Percentiles rank a stretch among this genome's conserved stretches.
phyloP scores from a whole-genome alignment of 2,797 vertebrate species.

The Cossypha niveicapilla region DNA sequence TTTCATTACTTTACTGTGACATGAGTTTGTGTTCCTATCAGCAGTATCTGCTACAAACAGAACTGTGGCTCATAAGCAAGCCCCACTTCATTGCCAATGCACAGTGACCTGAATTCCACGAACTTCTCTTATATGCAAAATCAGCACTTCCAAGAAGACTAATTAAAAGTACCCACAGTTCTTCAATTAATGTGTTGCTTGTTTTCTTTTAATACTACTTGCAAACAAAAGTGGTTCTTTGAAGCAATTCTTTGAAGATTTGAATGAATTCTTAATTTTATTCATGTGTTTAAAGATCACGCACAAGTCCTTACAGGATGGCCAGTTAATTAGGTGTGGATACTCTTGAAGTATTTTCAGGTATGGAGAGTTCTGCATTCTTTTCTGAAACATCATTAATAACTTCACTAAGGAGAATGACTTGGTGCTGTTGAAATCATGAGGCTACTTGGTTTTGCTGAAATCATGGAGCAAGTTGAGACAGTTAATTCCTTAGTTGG shows the following conservation, averaged over 20 bases:
- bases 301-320: slow-evolving; percentile 34
- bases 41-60: background rate
- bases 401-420: background rate
- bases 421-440: background rate
- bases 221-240: background rate
- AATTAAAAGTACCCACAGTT: background rate
- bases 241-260: slow-evolving; percentile 45
- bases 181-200: background rate
- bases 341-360: slow-evolving; percentile 25
- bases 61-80: background rate
- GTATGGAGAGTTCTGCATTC: background rate
- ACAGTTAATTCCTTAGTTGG: background rate
- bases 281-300: slow-evolving; percentile 9
- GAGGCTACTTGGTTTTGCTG: background rate
- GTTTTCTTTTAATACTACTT: slow-evolving; percentile 30
- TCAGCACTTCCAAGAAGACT: background rate
- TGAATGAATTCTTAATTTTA: slow-evolving; percentile 16
- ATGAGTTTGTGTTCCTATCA: background rate
- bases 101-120: background rate
- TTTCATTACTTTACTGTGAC: background rate
- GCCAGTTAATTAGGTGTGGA: background rate
- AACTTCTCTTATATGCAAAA: background rate
- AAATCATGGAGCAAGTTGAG: slow-evolving; percentile 5
- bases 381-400: slow-evolving; percentile 20
- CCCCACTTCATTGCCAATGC: background rate